Conservation (phyloP, 2,888 invertebrate genomes). For the Xestia ashworthii region DNA sequence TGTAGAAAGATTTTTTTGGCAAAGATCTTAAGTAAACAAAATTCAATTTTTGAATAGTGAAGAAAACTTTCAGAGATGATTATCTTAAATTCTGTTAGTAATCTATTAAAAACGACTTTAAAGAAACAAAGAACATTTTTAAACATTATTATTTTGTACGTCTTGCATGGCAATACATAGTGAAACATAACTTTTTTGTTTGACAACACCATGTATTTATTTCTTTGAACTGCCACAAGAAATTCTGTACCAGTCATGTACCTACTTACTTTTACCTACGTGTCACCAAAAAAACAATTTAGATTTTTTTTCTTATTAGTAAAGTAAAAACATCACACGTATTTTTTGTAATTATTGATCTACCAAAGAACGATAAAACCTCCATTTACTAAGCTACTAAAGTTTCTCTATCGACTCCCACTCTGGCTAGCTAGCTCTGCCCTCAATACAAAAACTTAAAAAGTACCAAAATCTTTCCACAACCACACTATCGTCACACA, state of each 20-base stretch:
- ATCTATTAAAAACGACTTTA: not conserved
- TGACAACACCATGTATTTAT: no score
- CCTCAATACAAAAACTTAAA: not conserved
- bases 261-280: no score
- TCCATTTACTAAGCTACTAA: not conserved
- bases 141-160: no score
- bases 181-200: no score
- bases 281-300: no score
- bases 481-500: conserved; percentile 10
- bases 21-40: not conserved
- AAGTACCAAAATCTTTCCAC: not conserved
- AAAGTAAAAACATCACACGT: not conserved
- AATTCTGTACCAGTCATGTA: no score
- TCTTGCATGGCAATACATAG: no score
- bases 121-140: no score
- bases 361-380: not conserved
- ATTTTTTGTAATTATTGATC: no score
- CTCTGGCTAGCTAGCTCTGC: not conserved
- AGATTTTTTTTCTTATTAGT: not conserved
- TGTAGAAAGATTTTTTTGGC: not conserved
- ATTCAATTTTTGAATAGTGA: not conserved
- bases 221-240: no score
- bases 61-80: not conserved
- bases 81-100: no score
- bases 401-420: not conserved